Base-by-base conservation (phyloP, 2,888 invertebrate species). In the Gonocerus acuteangulatus region DNA sequence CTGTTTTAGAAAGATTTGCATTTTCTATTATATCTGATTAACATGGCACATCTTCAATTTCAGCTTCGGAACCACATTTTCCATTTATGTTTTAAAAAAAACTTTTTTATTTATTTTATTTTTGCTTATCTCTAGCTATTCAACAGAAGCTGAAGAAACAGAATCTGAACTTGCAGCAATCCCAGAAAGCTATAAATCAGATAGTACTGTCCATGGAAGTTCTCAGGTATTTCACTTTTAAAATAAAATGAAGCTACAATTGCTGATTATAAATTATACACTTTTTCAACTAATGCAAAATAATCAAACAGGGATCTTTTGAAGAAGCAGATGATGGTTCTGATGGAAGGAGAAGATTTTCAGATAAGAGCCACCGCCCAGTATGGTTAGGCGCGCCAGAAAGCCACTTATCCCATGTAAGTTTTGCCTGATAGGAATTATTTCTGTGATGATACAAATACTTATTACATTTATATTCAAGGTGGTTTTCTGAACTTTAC, bases 101-200 rank as follows among this genome's bases (percentile, higher is more conserved):
- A 11, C 7, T n/a, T 34, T 9, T 34, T 34, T 34, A 34, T 34
- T 11, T 11, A 9, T 34, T 11, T 34, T 34, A 34, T 34, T 34
- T 34, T 34, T 34, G 9, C 52, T 27, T 52, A 19, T 48, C 59
- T 59, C 1, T 57, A 68, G 68, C 21, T 72, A 70, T 23, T 73
- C 73, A 1, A 69, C 69, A 65, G 89, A 89, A 72, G 86, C 85
- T 65, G 91, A 92, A 73, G 90, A 90, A 67, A 86, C 87, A 1
- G 92, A 93, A 74, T 89, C 89, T 58, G 92, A 92, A 74, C 76
- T 93, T 69, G 89, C 89, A 62, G 90, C 89, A 61, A 92, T 92
- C 71, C 91, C 91, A 13, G 92, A 93, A 77, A 90, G 89, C 71
- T 74, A 11, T 88, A 84, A 87, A 71, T 90, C 88, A 15, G 89